Evolutionary conservation across 2,888 invertebrate species (phyloP).

Genomic region (Apocheima hispidaria): DNA sequence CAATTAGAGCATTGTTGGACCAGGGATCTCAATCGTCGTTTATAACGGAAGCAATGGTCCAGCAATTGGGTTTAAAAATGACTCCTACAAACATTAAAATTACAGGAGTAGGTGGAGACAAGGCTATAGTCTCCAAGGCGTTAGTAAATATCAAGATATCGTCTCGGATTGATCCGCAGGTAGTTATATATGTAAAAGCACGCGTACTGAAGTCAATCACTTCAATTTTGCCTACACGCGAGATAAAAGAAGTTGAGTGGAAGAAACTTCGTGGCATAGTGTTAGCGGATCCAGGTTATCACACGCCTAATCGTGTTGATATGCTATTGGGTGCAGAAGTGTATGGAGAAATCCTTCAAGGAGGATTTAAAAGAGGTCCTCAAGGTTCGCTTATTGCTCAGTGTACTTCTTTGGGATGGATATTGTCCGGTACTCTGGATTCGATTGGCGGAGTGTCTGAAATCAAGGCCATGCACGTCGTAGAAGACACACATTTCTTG

Average conservation of each 20-base stretch:
- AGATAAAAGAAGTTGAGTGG: not conserved
- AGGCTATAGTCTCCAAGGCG: not conserved
- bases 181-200: not conserved
- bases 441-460: not conserved
- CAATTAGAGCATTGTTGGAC: not conserved
- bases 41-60: not conserved
- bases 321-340: not conserved
- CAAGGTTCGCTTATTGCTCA: not conserved
- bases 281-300: not conserved
- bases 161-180: not conserved
- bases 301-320: not conserved
- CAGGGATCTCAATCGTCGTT: not conserved
- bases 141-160: not conserved
- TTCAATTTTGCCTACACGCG: not conserved
- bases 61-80: conserved; percentile 2
- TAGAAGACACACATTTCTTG: too few species aligned
- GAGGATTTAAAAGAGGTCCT: not conserved
- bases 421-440: not conserved
- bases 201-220: not conserved
- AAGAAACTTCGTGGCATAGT: not conserved
- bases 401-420: not conserved
- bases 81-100: not conserved
- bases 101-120: not conserved
- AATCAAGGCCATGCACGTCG: not conserved
- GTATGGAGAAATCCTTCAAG: not conserved